Evolutionary conservation across 2,113 vertebrate species (phyloP).

Genomic region (Zosterops japonicus): DNA sequence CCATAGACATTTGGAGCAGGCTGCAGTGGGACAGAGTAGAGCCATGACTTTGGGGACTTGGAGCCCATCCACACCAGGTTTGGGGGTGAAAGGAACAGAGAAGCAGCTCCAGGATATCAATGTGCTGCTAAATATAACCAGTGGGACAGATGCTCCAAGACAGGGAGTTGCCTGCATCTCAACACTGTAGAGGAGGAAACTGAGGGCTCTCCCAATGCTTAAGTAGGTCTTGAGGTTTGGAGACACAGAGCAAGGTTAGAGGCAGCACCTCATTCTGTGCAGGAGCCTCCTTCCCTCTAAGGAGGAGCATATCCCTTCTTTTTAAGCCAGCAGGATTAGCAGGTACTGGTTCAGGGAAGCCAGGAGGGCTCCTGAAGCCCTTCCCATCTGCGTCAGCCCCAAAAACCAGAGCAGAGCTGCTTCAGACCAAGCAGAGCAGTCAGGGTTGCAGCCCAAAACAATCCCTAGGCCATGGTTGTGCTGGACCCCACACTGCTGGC

Average conservation of each 20-base stretch:
- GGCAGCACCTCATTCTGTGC: neutral
- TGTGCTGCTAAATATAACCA: slow-evolving; percentile 18
- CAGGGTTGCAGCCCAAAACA: neutral
- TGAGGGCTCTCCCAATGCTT: neutral
- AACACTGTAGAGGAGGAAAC: neutral
- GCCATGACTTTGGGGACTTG: neutral
- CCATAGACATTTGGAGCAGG: neutral
- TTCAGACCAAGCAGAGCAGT: neutral
- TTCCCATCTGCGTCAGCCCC: neutral
- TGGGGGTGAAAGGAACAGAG: neutral
- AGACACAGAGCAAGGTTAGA: neutral
- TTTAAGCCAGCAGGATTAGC: neutral
- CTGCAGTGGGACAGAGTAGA: neutral
- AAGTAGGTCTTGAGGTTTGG: neutral
- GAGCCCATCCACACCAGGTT: neutral
- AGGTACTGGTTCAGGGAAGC: neutral
- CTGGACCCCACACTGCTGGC: fast-evolving
- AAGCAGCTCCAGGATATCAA: neutral
- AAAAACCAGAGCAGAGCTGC: neutral
- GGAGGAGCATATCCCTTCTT: neutral
- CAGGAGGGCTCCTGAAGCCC: neutral
- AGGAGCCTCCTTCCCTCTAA: neutral
- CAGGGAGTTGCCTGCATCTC: neutral
- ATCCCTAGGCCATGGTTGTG: neutral
- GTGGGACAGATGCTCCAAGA: neutral